Evolutionary conservation across 2,888 invertebrate genomes (phyloP), one percentile per base, ranked within the genome.

Genomic region (Pyrrhia umbra): DNA sequence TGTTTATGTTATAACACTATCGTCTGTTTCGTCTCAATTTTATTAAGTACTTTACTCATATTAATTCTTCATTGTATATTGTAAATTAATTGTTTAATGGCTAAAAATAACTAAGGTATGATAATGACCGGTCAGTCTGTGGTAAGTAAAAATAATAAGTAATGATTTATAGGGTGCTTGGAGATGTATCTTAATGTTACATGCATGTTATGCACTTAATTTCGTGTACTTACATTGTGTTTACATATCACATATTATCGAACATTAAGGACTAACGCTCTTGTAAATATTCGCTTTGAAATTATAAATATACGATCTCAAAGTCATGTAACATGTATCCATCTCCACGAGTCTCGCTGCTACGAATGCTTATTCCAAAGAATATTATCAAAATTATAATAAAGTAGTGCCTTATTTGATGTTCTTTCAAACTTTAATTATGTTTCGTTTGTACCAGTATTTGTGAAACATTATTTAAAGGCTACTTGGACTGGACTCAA

Each of bases 401-500:
- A 58, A 67, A 71, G 88, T 89, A 90, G 91, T 92, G 92, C 92
- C 90, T 92, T 92, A 90, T 90, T 89, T 89, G 77, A 75, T 77
- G 60, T 73, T 80, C 75, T 60, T 68, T 68, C 57, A 57, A 59
- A 58, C 55, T 61, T 57, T 37, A 43, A 59, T 77, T 68, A 30
- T 65, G 47, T 69, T 73, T 62, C n/a, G n/a, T 58, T 56, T 30
- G 20, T 34, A 42, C 52, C 54, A 50, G 40, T 10, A 54, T 50
- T 68, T 71, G 30, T 68, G 63, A 49, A 18, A 54, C 49, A 63
- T 61, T 46, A 47, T 59, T 54, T 61, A 60, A 57, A 15, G 50
- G 51, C 59, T 57, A 45, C 30, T 70, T 57, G 37, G 34, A 49
- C 61, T 56, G 56, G 65, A 56, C 30, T 49, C 49, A 37, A 18